These are phyloP conservation scores for Epizoanthus stellaris DNA, from an alignment of 92 coral and sea anemone species.

Conservation along the genomic window DNA sequence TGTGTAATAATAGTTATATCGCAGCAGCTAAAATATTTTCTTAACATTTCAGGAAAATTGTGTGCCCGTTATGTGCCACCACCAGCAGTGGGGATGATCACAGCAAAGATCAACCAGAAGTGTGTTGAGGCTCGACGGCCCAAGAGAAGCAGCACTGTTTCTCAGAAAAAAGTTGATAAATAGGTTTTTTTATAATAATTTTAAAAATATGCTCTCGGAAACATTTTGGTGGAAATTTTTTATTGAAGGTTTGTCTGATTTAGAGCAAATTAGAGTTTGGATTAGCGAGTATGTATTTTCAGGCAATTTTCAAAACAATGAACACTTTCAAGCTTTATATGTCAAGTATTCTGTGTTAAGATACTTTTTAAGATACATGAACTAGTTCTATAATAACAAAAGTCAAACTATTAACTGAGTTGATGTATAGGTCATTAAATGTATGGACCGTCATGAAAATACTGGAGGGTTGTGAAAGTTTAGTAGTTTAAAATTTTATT, in stretches of 20 bases:
- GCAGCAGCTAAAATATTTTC: neutral
- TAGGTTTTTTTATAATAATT: neutral
- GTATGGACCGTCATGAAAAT: neutral
- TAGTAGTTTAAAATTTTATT: neutral
- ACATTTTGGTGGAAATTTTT: neutral
- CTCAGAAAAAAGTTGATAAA: neutral
- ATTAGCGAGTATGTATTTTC: neutral
- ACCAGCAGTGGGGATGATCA: slow-evolving; percentile 6
- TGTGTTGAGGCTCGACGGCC: slow-evolving; percentile 8
- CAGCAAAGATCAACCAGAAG: neutral
- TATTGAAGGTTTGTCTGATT: neutral
- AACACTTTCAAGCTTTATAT: neutral
- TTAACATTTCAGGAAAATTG: neutral
- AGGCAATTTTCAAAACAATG: neutral
- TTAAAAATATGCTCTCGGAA: too few relatives aligned
- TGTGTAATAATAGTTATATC: neutral
- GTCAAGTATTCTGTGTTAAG: neutral
- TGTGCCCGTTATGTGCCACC: slow-evolving; percentile 3
- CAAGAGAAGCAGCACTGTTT: neutral
- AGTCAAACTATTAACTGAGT: neutral
- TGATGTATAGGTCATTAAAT: neutral
- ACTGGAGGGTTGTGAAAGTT: neutral
- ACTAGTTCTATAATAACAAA: too few relatives aligned
- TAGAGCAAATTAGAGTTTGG: too few relatives aligned
- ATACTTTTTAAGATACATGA: neutral